Conservation (phyloP, 2,113 vertebrate genomes). For the Phycodurus eques region DNA sequence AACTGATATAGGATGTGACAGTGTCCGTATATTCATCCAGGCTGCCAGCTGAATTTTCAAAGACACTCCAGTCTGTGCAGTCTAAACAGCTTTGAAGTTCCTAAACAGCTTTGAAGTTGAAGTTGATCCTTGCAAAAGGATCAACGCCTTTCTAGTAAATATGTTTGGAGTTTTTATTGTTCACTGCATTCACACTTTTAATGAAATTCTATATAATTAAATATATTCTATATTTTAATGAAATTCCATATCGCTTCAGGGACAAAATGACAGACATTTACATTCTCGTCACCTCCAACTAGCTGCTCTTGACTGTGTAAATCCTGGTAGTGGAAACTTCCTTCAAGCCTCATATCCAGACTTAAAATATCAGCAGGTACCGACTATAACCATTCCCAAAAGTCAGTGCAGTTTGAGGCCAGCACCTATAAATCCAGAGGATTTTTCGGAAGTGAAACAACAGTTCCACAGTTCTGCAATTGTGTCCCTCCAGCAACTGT, state of each 20-base stretch:
- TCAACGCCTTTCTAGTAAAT: no score
- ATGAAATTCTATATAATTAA: no score
- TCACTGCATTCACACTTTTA: not conserved
- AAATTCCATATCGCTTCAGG: not conserved
- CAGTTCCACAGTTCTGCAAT: not conserved
- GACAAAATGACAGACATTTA: not conserved
- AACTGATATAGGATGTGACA: no score
- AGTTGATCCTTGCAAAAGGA: no score
- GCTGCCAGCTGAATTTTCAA: no score
- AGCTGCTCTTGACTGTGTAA: not conserved
- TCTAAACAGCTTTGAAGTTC: no score
- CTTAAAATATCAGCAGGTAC: conserved; percentile 2
- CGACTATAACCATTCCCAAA: not conserved
- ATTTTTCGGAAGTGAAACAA: conserved; percentile 9
- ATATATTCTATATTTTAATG: no score
- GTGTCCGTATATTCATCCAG: no score
- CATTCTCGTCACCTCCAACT: not conserved
- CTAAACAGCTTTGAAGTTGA: no score
- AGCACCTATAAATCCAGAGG: conserved; percentile 9
- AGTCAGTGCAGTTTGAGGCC: not conserved
- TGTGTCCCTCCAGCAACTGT: conserved; percentile 9
- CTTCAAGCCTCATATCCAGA: conserved; percentile 5
- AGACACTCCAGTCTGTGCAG: no score
- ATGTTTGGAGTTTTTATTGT: not conserved
- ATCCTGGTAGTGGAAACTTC: not conserved